phyloP scores from a whole-genome alignment of 2,113 vertebrate species.

The Pimephales promelas region DNA sequence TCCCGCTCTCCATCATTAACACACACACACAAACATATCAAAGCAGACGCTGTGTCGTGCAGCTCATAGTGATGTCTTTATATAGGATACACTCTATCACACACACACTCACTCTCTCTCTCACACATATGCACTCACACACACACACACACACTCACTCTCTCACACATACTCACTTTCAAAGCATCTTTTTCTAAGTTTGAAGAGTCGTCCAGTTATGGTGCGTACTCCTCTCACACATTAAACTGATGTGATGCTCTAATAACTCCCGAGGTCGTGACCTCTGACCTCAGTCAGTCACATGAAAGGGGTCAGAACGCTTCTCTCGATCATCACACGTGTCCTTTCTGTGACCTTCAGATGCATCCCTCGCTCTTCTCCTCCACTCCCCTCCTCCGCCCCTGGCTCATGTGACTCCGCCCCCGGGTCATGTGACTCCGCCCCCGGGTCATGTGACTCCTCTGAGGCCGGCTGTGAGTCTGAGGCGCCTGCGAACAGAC shows the following conservation, averaged over 20 bases:
- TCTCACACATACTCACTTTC: too few species aligned
- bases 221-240: not conserved
- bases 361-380: constrained; percentile 66
- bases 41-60: constrained; percentile 47
- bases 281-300: constrained; percentile 50
- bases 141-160: too few species aligned
- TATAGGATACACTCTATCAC: not conserved
- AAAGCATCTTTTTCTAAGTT: too few species aligned
- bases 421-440: constrained; percentile 29
- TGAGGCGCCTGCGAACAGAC: constrained; percentile 52
- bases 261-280: constrained; percentile 51
- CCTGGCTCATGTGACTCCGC: constrained; percentile 14
- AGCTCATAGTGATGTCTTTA: constrained; percentile 43
- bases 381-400: constrained; percentile 44
- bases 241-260: constrained; percentile 3
- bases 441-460: constrained; percentile 29
- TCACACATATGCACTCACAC: too few species aligned
- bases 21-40: constrained; percentile 12
- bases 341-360: constrained; percentile 51
- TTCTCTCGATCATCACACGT: constrained; percentile 9
- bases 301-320: constrained; percentile 43
- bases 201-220: too few species aligned
- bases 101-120: not conserved
- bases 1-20: too few species aligned
- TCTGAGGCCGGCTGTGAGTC: constrained; percentile 40